phyloP scores from a whole-genome alignment of 2,797 vertebrate species.

The Pseudochaenichthys georgianus region DNA sequence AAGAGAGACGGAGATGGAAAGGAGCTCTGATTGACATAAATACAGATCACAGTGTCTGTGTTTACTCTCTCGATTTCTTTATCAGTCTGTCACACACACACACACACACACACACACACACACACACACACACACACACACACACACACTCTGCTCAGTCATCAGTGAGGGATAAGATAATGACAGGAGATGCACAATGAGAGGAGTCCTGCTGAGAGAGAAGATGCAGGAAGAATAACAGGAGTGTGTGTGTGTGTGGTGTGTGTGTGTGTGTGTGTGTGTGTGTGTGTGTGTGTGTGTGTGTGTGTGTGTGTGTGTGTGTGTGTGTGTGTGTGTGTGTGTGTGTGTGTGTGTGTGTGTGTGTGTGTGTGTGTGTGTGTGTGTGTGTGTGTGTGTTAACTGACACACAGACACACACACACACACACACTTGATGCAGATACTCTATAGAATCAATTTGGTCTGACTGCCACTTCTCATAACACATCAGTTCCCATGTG shows the following conservation, averaged over 20 bases:
- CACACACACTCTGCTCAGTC: constrained; percentile 50
- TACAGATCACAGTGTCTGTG: constrained; percentile 19
- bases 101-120: too few species aligned
- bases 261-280: constrained; percentile 10
- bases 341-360: neutral
- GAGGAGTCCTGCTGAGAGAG: constrained; percentile 58
- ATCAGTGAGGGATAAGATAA: constrained; percentile 69
- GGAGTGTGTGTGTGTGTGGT: neutral
- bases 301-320: constrained; percentile 25
- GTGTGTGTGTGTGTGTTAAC: constrained; percentile 20
- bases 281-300: constrained; percentile 30
- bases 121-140: constrained; percentile 27
- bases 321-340: constrained; percentile 30
- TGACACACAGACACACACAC: constrained; percentile 16
- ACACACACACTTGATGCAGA: constrained; percentile 2
- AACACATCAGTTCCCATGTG: constrained; percentile 56
- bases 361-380: constrained; percentile 24
- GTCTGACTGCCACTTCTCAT: constrained; percentile 59
- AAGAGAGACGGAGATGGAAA: neutral
- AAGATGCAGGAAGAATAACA: constrained; percentile 52
- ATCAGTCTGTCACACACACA: constrained; percentile 46
- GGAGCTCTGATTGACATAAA: constrained; percentile 27
- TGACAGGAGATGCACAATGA: constrained; percentile 64
- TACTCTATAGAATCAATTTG: constrained; percentile 47
- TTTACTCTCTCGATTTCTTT: constrained; percentile 61